These are phyloP conservation scores for Semotilus atromaculatus DNA, from an alignment of 2,797 vertebrate species.

Conservation along the genomic window DNA sequence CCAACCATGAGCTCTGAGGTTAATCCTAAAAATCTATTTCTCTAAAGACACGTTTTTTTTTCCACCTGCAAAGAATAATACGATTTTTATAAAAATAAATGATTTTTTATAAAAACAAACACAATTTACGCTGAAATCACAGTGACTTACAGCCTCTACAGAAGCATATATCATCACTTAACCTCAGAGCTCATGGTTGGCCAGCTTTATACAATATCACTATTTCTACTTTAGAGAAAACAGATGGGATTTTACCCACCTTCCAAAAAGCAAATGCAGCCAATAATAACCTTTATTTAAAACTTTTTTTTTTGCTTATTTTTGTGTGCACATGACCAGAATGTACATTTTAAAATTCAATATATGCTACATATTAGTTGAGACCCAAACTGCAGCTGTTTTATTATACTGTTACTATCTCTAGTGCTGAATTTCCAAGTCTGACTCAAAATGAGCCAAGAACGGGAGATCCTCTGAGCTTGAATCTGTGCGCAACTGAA, in stretches of 20 bases:
- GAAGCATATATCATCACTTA: conserved; percentile 26
- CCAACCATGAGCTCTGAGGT: not conserved
- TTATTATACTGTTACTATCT: not conserved
- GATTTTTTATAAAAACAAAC: conserved; percentile 13
- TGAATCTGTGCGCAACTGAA: not conserved
- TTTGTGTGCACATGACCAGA: not conserved
- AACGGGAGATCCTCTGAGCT: not conserved
- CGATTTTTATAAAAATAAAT: conserved; percentile 8
- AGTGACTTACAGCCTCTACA: not conserved
- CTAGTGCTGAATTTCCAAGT: not conserved
- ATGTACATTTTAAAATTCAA: not conserved
- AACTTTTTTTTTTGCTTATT: not conserved
- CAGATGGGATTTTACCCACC: not conserved
- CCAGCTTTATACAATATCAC: not conserved
- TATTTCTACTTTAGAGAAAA: conserved; percentile 5
- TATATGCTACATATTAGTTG: not conserved
- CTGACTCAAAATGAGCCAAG: not conserved
- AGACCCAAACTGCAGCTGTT: not conserved
- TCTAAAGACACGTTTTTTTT: conserved; percentile 10
- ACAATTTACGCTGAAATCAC: conserved; percentile 9
- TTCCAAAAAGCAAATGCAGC: not conserved
- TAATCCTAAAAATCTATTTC: conserved; percentile 2
- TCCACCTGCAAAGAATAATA: conserved; percentile 6
- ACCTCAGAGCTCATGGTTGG: conserved; percentile 15
- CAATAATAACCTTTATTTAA: not conserved